Conservation (phyloP, 92 coral and sea anemone species). For the Pocillopora meandrina region DNA sequence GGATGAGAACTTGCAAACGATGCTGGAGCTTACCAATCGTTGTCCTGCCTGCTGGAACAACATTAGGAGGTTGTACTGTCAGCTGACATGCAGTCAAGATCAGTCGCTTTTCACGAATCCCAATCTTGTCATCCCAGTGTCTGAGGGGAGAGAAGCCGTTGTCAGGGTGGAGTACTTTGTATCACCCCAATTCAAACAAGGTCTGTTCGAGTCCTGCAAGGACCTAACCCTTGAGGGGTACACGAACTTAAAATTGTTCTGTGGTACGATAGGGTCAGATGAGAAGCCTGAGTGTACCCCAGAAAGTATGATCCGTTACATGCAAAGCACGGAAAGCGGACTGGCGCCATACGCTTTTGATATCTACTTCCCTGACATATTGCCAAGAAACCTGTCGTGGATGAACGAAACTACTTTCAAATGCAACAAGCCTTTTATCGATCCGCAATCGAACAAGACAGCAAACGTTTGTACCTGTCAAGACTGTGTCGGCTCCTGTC, state of each 20-base stretch:
- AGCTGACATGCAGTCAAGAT: conserved; percentile 80
- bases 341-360: conserved; percentile 66
- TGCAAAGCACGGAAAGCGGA: conserved; percentile 77
- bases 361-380: conserved; percentile 40
- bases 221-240: conserved; percentile 77
- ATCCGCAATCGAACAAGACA: conserved; percentile 69
- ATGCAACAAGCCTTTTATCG: conserved; percentile 74
- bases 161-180: conserved; percentile 50
- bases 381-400: conserved; percentile 49
- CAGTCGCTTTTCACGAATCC: conserved; percentile 80
- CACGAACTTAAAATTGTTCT: conserved; percentile 70
- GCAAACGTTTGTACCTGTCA: conserved; percentile 76
- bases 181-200: conserved; percentile 66
- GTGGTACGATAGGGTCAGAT: conserved; percentile 67
- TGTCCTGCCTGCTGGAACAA: conserved; percentile 97
- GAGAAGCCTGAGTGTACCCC: conserved; percentile 64
- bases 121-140: neutral
- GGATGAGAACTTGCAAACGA: conserved; percentile 49
- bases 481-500: conserved; percentile 53
- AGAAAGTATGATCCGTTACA: conserved; percentile 51
- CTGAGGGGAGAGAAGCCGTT: neutral
- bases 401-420: conserved; percentile 56
- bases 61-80: conserved; percentile 80
- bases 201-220: conserved; percentile 88
- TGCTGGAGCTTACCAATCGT: conserved; percentile 71